A percentile compares a stretch with the other conserved stretches of the same genome.
Evolutionary conservation across 2,888 invertebrate genomes (phyloP).

Genomic region (Unio delphinus): DNA sequence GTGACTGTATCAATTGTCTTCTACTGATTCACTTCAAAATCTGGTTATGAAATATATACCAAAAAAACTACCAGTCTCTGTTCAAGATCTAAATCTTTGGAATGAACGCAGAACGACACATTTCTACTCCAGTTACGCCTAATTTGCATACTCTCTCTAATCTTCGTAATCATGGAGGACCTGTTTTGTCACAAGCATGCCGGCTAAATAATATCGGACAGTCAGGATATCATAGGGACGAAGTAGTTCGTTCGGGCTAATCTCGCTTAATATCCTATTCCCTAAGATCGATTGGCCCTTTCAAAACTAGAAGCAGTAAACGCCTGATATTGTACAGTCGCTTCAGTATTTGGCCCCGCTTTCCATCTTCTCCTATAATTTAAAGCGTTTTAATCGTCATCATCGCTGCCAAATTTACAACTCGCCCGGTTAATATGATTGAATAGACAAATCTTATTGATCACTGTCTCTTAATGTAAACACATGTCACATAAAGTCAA

Average conservation of each 20-base stretch:
- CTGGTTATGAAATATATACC: too few species aligned
- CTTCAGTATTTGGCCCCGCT: too few species aligned
- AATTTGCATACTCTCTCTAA: too few species aligned
- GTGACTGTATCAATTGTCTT: too few species aligned
- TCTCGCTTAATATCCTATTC: constrained; percentile 31
- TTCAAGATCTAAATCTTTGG: too few species aligned
- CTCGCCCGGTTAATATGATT: constrained; percentile 43
- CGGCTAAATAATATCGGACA: constrained; percentile 29
- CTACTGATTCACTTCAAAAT: too few species aligned
- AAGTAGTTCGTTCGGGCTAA: constrained; percentile 28
- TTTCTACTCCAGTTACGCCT: too few species aligned
- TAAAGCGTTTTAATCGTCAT: constrained; percentile 52
- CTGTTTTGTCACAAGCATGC: constrained; percentile 19
- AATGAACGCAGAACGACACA: too few species aligned
- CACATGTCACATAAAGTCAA: constrained; percentile 20
- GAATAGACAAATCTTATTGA: constrained; percentile 51
- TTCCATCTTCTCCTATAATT: constrained; percentile 31
- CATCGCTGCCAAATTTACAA: constrained; percentile 47
- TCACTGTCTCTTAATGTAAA: constrained; percentile 34
- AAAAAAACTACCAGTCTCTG: too few species aligned
- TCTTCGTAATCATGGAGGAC: not conserved
- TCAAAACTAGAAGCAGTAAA: too few species aligned
- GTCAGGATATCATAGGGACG: constrained; percentile 16
- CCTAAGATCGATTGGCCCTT: constrained; percentile 13
- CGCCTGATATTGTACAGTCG: too few species aligned